Evolutionary conservation across 2,113 vertebrate species (phyloP).

Genomic region (Helogale parvula): DNA sequence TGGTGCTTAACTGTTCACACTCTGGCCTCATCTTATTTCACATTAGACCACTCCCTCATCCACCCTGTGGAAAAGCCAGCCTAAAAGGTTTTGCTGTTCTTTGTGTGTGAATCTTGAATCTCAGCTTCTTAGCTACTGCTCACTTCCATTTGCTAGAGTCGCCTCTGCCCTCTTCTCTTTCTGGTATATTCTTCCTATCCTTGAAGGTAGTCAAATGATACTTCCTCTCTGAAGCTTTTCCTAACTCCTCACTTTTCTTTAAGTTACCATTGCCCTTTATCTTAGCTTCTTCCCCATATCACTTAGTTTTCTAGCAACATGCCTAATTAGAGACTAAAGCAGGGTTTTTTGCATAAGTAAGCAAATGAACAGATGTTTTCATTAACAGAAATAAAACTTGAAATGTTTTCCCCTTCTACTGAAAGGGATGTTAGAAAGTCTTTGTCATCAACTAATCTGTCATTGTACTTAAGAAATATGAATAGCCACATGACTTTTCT

Average conservation of each 20-base stretch:
- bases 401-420: background rate
- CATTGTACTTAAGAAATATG: background rate
- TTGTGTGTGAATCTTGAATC: background rate
- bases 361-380: background rate
- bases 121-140: background rate
- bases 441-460: background rate
- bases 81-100: background rate
- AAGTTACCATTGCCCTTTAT: background rate
- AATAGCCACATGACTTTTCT: background rate
- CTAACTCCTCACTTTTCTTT: background rate
- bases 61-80: background rate
- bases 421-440: background rate
- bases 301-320: background rate
- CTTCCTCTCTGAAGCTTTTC: background rate
- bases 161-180: background rate
- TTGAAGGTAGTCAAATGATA: background rate
- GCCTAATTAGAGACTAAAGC: background rate
- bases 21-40: background rate
- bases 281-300: background rate
- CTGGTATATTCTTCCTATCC: background rate
- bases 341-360: background rate
- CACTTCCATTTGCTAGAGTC: background rate
- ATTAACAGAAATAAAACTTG: slow-evolving; percentile 24
- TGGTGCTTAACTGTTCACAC: background rate
- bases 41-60: background rate